A percentile compares a stretch with the other conserved stretches of the same genome.
phyloP scores from a whole-genome alignment of 2,888 invertebrate species.

The Sarcophaga caerulescens region DNA sequence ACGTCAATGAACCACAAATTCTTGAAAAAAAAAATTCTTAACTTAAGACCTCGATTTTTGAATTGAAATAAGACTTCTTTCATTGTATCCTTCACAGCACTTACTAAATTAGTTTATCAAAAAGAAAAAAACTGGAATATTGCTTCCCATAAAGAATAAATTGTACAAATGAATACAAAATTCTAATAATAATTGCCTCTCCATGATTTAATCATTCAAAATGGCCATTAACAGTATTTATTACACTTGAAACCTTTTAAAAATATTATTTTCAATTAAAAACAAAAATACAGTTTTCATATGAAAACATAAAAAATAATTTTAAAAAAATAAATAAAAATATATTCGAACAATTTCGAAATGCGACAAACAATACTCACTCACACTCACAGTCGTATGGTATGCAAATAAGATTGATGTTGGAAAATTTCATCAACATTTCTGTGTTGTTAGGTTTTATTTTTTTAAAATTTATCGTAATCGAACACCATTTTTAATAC shows the following conservation, averaged over 20 bases:
- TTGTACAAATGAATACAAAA: not conserved
- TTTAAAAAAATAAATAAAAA: not conserved
- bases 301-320: not conserved
- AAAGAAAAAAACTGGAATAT: too few relatives aligned
- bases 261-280: not conserved
- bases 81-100: too few relatives aligned
- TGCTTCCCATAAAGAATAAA: not conserved
- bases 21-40: too few relatives aligned
- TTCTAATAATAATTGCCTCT: not conserved
- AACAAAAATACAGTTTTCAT: not conserved
- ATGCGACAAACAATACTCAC: constrained; percentile 19
- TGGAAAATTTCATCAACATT: not conserved
- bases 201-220: not conserved
- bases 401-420: constrained; percentile 40
- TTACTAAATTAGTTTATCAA: too few relatives aligned
- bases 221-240: constrained; percentile 6
- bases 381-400: too few relatives aligned
- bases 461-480: not conserved
- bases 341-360: constrained; percentile 27
- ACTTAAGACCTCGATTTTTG: too few relatives aligned
- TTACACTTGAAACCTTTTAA: constrained; percentile 22
- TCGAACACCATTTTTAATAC: not conserved
- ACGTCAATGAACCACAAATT: too few relatives aligned
- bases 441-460: too few relatives aligned
- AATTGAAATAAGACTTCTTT: too few relatives aligned